Evolutionary conservation across 2,113 vertebrate species (phyloP).

Genomic region (Scopus umbretta): DNA sequence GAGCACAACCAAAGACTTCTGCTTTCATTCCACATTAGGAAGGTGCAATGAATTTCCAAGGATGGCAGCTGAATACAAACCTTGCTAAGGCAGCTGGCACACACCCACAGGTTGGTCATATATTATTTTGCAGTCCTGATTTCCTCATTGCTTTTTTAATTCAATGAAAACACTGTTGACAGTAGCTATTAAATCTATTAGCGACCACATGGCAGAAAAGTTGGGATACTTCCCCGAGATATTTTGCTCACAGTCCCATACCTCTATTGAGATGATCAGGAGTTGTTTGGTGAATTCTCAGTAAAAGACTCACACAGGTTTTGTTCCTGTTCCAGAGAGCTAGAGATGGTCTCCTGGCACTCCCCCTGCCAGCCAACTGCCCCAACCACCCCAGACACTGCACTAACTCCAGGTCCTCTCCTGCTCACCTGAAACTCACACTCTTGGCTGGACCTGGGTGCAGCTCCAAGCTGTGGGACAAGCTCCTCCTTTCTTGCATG

Average conservation of each 20-base stretch:
- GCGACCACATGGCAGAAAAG: neutral
- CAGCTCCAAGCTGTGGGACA: neutral
- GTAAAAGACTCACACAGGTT: neutral
- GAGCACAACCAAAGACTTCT: neutral
- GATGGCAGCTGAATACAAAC: neutral
- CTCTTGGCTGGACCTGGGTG: neutral
- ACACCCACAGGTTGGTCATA: neutral
- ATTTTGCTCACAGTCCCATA: neutral
- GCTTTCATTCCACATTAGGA: neutral
- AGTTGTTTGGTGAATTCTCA: neutral
- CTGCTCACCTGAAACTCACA: neutral
- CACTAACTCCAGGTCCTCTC: neutral
- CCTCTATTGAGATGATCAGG: neutral
- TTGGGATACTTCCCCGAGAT: neutral
- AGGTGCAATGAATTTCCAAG: neutral
- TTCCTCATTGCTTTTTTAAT: neutral
- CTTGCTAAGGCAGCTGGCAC: neutral
- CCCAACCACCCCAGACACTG: neutral
- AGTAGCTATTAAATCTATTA: neutral
- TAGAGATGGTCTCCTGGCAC: accelerated
- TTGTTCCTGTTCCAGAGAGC: neutral
- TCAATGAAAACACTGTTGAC: neutral
- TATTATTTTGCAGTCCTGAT: neutral
- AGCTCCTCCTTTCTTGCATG: neutral
- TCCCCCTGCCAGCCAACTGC: neutral